phyloP scores from a whole-genome alignment of 2,113 vertebrate genomes.

The Seriola aureovittata region DNA sequence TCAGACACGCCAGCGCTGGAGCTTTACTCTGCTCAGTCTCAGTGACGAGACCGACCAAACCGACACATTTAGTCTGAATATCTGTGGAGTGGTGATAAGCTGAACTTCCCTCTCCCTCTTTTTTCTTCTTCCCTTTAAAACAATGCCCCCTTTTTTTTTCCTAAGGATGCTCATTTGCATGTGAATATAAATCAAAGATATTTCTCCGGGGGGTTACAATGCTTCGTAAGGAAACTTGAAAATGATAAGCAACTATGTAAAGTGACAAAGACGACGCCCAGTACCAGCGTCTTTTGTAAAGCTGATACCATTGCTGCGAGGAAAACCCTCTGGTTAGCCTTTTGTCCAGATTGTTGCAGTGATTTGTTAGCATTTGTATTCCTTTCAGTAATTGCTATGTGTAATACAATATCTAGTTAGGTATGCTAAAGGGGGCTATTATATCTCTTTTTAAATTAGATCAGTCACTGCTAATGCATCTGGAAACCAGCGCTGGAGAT shows the following conservation, averaged over 20 bases:
- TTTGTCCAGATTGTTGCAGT: slow-evolving; percentile 48
- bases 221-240: slow-evolving; percentile 63
- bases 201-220: slow-evolving; percentile 45
- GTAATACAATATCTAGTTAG: slow-evolving; percentile 48
- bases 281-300: slow-evolving; percentile 42
- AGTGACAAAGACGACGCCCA: slow-evolving; percentile 22
- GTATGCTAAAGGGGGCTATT: slow-evolving; percentile 35
- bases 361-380: slow-evolving; percentile 42
- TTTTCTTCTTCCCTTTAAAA: slow-evolving; percentile 53
- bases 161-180: slow-evolving; percentile 70
- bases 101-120: slow-evolving; percentile 48
- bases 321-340: slow-evolving; percentile 25
- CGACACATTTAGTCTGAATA: slow-evolving; percentile 63
- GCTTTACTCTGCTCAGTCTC: slow-evolving; percentile 54
- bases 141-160: slow-evolving; percentile 36
- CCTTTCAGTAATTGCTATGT: slow-evolving; percentile 29
- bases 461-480: slow-evolving; percentile 47
- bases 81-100: slow-evolving; percentile 76
- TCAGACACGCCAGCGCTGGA: slow-evolving; percentile 52
- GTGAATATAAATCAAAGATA: slow-evolving; percentile 75
- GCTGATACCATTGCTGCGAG: slow-evolving; percentile 18
- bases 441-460: slow-evolving; percentile 40
- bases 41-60: slow-evolving; percentile 57
- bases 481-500: slow-evolving; percentile 33
- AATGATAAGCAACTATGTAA: slow-evolving; percentile 58